phyloP scores from a whole-genome alignment of 2,797 vertebrate species.

The Synaphobranchus kaupii region DNA sequence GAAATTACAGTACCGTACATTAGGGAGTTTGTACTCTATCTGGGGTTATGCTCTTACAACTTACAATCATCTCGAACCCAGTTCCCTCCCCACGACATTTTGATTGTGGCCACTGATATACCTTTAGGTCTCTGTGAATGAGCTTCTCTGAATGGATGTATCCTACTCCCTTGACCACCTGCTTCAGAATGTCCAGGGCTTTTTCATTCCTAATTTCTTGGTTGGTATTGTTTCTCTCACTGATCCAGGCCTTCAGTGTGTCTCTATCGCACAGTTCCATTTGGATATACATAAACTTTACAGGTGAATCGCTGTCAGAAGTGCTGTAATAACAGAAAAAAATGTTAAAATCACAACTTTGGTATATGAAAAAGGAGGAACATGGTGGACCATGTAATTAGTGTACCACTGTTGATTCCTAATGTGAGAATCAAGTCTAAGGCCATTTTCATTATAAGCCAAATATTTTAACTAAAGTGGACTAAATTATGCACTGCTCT shows the following conservation, averaged over 20 bases:
- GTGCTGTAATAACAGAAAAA: conserved; percentile 49
- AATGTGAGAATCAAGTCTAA: too few relatives aligned
- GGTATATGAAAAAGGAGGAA: neutral
- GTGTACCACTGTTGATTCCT: too few relatives aligned
- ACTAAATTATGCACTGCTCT: too few relatives aligned
- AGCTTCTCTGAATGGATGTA: conserved; percentile 77
- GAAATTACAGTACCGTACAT: neutral
- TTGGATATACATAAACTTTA: conserved; percentile 80
- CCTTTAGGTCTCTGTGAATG: conserved; percentile 93
- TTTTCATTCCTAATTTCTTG: conserved; percentile 51
- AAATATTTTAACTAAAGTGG: too few relatives aligned
- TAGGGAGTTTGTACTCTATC: neutral
- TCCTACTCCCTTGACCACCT: conserved; percentile 76
- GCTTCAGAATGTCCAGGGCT: conserved; percentile 63
- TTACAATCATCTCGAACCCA: neutral
- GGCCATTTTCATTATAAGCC: too few relatives aligned
- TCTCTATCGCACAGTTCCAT: conserved; percentile 84
- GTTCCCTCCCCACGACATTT: neutral
- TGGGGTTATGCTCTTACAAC: too few relatives aligned
- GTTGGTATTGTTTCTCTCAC: conserved; percentile 27
- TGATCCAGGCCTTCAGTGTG: conserved; percentile 77
- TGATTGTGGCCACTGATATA: conserved; percentile 41
- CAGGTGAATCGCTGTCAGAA: accelerated
- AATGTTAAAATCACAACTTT: neutral
- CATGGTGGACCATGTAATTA: neutral